A percentile compares a stretch with the other conserved stretches of the same genome.
These are phyloP conservation scores for Sebastes nivosus DNA, from an alignment of 2,797 vertebrate species.

Conservation along the genomic window DNA sequence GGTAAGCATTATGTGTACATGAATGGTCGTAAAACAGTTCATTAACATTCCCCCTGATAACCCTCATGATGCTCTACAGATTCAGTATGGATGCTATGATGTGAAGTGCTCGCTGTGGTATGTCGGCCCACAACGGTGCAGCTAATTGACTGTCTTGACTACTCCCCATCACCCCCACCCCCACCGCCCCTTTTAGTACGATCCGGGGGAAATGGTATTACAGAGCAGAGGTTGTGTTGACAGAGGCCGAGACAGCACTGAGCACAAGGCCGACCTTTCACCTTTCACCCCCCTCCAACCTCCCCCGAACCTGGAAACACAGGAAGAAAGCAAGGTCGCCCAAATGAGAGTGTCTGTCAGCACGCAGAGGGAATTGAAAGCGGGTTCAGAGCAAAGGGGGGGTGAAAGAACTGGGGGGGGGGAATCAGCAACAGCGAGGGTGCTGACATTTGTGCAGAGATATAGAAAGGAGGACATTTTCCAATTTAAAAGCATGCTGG, in stretches of 20 bases:
- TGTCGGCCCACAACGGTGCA: constrained; percentile 44
- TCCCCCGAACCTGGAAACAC: constrained; percentile 64
- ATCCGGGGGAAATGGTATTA: constrained; percentile 63
- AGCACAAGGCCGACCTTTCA: constrained; percentile 72
- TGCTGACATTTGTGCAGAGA: constrained; percentile 51
- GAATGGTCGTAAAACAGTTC: constrained; percentile 16
- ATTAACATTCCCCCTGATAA: constrained; percentile 20
- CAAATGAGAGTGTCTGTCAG: constrained; percentile 79
- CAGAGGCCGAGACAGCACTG: constrained; percentile 68
- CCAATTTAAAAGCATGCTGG: constrained; percentile 51
- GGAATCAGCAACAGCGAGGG: constrained; percentile 1
- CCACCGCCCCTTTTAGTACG: constrained; percentile 21
- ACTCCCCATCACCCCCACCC: constrained; percentile 8
- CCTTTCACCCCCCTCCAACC: constrained; percentile 58
- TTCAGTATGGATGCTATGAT: background rate
- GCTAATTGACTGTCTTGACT: constrained; percentile 63
- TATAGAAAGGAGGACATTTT: constrained; percentile 52
- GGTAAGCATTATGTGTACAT: constrained; percentile 2
- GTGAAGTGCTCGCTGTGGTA: constrained; percentile 27
- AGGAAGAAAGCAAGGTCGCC: constrained; percentile 77
- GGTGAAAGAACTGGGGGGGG: background rate
- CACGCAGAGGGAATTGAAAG: constrained; percentile 69
- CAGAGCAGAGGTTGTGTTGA: constrained; percentile 78
- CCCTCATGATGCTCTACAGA: background rate
- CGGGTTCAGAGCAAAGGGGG: constrained; percentile 36